Conservation (phyloP, 2,797 vertebrate genomes). For the Alectoris magna region DNA sequence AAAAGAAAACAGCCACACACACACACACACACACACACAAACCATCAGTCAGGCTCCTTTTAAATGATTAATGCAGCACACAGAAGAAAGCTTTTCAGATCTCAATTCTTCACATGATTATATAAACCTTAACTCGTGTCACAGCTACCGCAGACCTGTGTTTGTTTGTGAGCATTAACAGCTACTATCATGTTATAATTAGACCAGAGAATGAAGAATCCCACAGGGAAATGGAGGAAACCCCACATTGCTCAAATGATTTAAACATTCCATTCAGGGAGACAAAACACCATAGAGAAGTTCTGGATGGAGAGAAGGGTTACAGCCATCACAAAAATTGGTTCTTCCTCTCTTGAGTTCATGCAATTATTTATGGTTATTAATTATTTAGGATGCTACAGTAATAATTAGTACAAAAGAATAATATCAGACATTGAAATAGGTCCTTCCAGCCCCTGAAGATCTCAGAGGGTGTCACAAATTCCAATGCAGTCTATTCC, state of each 20-base stretch:
- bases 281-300: slow-evolving; percentile 16
- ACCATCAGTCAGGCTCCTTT: slow-evolving; percentile 11
- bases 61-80: slow-evolving; percentile 37
- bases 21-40: slow-evolving; percentile 4
- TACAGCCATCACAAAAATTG: neutral
- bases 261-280: slow-evolving; percentile 35
- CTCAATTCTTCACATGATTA: slow-evolving; percentile 32
- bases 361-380: slow-evolving; percentile 18
- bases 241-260: slow-evolving; percentile 21
- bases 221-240: slow-evolving; percentile 28
- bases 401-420: neutral
- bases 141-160: neutral
- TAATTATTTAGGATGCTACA: slow-evolving; percentile 28
- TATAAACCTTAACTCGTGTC: slow-evolving; percentile 39
- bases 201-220: slow-evolving; percentile 15
- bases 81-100: slow-evolving; percentile 27
- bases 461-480: neutral
- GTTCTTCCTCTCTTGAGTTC: slow-evolving; percentile 21
- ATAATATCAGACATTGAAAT: neutral
- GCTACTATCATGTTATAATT: slow-evolving; percentile 1
- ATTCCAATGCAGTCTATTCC: neutral
- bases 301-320: neutral
- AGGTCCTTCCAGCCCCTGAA: neutral
- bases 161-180: slow-evolving; percentile 45
- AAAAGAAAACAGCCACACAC: neutral